Base-by-base conservation (phyloP, 2,113 vertebrate species). In the Rhabdornis inornatus region DNA sequence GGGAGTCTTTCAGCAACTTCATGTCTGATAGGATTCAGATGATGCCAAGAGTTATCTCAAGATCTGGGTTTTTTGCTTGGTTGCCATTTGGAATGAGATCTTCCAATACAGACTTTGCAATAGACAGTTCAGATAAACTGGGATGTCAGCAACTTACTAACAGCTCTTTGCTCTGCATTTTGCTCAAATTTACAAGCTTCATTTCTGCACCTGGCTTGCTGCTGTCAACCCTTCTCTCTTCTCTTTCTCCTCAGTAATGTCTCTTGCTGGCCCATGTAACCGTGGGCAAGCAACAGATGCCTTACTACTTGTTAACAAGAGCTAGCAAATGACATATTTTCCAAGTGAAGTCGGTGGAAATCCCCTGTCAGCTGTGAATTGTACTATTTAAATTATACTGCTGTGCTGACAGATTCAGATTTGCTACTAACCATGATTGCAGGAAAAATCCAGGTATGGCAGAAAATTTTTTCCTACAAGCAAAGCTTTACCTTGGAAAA, bases 331-430 rank as follows among this genome's bases (percentile, higher is more conserved):
- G 80, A 75, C 93, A 94, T 97, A 96, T 95, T 97, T 96, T 97
- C 93, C 76, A 90, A 94, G 49, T 92, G 93, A 94, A 92, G 87
- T 92, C 3, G 31, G 80, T 96, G 95, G 95, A 96, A 97, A 96
- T 97, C 93, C 94, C 96, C 95, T 96, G 94, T 94, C 96, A 96
- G 80, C 83, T 95, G 83, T 93, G 94, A 96, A 96, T 55, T 53
- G 69, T 94, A 61, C 86, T 94, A 92, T 96, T 96, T 93, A 96
- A 96, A 93, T 97, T 96, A 97, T 94, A 94, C 72, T 89, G 82
- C 92, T 79, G 83, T 93, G 95, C 83, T 96, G 95, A 96, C 95
- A 96, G 95, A 95, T 94, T 93, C 86, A 93, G 92, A 84, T 96
- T 94, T 96, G 94, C 95, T 93, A 68, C 94, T 95, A 81, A 87